A percentile compares a stretch with the other conserved stretches of the same genome.
Conservation (phyloP, 2,888 invertebrate genomes). For the Neocrepidodera transversa region DNA sequence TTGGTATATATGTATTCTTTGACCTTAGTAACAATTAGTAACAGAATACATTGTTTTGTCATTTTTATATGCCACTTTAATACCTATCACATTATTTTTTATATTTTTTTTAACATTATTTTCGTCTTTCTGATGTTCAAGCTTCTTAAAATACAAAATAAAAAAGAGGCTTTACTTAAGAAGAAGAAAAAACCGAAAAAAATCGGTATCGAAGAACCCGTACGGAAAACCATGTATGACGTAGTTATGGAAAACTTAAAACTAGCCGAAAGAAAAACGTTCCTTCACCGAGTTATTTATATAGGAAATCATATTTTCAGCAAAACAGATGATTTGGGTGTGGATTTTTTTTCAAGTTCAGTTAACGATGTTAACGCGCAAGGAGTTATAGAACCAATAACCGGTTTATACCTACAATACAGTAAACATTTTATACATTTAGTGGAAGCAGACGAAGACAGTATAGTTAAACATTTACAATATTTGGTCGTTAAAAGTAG, state of each 20-base stretch:
- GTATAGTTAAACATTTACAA: background rate
- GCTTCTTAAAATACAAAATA: no score
- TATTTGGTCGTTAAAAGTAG: no score
- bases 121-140: no score
- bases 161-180: no score
- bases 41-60: no score
- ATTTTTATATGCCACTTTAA: no score
- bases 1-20: no score
- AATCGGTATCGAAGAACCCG: conserved; percentile 36
- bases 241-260: conserved; percentile 41
- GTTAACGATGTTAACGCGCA: background rate
- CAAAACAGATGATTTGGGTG: background rate
- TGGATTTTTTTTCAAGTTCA: background rate
- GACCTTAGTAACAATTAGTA: no score
- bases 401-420: conserved; percentile 62
- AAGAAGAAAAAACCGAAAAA: background rate
- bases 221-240: conserved; percentile 38
- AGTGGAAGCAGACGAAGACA: conserved; percentile 54
- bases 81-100: no score
- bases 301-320: conserved; percentile 26
- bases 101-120: no score
- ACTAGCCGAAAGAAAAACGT: conserved; percentile 40
- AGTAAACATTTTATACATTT: conserved; percentile 63
- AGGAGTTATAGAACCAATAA: background rate
- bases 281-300: conserved; percentile 42